Evolutionary conservation across 2,888 invertebrate species (phyloP).

Genomic region (Spilosoma lubricipeda): DNA sequence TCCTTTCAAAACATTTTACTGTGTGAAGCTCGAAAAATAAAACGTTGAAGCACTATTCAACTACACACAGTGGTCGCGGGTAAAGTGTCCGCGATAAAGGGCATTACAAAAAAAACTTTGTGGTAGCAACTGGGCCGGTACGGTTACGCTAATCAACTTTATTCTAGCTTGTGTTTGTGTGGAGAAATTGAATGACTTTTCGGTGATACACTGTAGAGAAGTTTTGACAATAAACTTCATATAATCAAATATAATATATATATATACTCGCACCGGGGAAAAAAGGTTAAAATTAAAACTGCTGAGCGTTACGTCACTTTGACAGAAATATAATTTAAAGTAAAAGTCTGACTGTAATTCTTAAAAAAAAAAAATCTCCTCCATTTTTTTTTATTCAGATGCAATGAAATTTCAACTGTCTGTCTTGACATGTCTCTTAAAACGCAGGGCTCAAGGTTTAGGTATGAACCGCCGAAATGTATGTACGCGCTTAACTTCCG

Average conservation of each 20-base stretch:
- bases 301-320: too few species aligned
- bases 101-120: slow-evolving; percentile 59
- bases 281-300: too few species aligned
- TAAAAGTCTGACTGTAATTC: too few species aligned
- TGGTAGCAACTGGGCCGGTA: slow-evolving; percentile 46
- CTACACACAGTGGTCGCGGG: slow-evolving; percentile 65
- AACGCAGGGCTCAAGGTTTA: background rate
- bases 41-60: slow-evolving; percentile 74
- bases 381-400: too few species aligned
- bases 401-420: too few species aligned
- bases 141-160: slow-evolving; percentile 57
- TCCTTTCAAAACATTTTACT: slow-evolving; percentile 85
- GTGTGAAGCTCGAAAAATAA: slow-evolving; percentile 77
- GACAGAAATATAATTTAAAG: too few species aligned
- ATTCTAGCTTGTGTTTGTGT: slow-evolving; percentile 41
- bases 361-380: too few species aligned
- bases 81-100: slow-evolving; percentile 67
- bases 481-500: too few species aligned
- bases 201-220: slow-evolving; percentile 27
- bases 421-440: too few species aligned
- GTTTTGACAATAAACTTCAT: background rate
- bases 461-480: too few species aligned
- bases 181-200: slow-evolving; percentile 47
- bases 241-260: too few species aligned
- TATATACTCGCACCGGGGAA: too few species aligned